Conservation (phyloP, 2,113 vertebrate species). For the Budorcas taxicolor region DNA sequence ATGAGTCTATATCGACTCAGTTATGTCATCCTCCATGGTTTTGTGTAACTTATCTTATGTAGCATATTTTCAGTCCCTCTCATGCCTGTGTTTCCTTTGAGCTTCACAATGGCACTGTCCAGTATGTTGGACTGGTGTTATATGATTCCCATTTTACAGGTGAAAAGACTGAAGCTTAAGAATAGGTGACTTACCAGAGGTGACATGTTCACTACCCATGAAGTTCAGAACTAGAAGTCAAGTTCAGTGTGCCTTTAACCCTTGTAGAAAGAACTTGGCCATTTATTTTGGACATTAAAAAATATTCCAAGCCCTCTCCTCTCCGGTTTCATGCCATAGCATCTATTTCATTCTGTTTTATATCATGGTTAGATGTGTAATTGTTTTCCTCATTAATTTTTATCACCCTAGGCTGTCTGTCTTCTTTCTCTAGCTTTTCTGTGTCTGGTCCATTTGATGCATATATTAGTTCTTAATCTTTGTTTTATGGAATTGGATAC, state of each 20-base stretch:
- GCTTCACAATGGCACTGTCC: background rate
- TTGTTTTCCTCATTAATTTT: slow-evolving; percentile 23
- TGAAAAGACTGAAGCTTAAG: background rate
- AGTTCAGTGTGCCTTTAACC: background rate
- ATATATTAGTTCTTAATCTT: slow-evolving; percentile 24
- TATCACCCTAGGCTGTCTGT: background rate
- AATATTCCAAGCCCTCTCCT: background rate
- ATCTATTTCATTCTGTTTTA: background rate
- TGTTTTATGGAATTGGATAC: slow-evolving; percentile 17
- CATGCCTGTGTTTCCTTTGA: background rate
- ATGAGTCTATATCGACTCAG: background rate
- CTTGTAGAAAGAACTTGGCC: background rate
- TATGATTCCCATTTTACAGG: background rate
- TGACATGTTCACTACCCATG: background rate
- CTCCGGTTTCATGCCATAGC: background rate
- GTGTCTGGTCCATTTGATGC: background rate
- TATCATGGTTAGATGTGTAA: background rate
- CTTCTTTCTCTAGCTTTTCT: background rate
- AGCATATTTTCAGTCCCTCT: background rate
- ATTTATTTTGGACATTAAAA: background rate
- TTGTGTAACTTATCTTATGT: background rate
- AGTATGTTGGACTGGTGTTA: background rate
- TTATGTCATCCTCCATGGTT: background rate
- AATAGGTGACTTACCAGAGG: background rate
- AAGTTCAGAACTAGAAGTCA: background rate